These are phyloP conservation scores for Endotricha flammealis DNA, from an alignment of 2,888 invertebrate genomes.

Conservation along the genomic window DNA sequence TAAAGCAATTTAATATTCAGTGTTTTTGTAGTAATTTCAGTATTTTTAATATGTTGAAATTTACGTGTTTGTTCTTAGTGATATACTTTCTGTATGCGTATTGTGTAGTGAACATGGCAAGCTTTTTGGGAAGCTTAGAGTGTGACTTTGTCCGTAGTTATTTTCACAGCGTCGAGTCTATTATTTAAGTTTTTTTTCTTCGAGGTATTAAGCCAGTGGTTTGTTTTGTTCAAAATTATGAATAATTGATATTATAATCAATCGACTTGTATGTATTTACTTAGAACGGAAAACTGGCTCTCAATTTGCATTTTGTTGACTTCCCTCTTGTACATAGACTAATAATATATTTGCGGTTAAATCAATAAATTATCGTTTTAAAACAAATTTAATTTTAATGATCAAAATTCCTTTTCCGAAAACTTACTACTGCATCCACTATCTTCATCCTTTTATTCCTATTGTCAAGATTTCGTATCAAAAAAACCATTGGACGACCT, in stretches of 20 bases:
- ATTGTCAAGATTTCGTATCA: too few relatives aligned
- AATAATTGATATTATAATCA: slow-evolving; percentile 23
- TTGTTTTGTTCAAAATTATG: slow-evolving; percentile 24
- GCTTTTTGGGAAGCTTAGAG: slow-evolving; percentile 43
- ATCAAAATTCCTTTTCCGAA: neutral
- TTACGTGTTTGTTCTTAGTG: slow-evolving; percentile 53
- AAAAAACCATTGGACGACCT: too few relatives aligned
- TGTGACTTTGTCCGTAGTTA: slow-evolving; percentile 30
- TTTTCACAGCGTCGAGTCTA: slow-evolving; percentile 31
- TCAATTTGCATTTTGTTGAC: slow-evolving; percentile 72
- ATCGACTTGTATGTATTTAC: slow-evolving; percentile 37
- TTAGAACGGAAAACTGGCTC: slow-evolving; percentile 43
- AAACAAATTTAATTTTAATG: slow-evolving; percentile 30
- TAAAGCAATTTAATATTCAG: slow-evolving; percentile 55
- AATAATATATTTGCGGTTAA: slow-evolving; percentile 77
- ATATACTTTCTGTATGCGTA: slow-evolving; percentile 50
- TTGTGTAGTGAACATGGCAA: slow-evolving; percentile 56
- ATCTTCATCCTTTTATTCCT: too few relatives aligned
- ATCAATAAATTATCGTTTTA: slow-evolving; percentile 76
- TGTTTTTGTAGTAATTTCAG: slow-evolving; percentile 62
- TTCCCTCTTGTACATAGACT: slow-evolving; percentile 73
- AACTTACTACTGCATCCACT: neutral
- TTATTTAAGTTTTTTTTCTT: slow-evolving; percentile 28
- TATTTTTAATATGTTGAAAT: slow-evolving; percentile 64
- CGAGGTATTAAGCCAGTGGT: slow-evolving; percentile 29